Evolutionary conservation across 2,797 vertebrate genomes (phyloP).

Genomic region (Molossus molossus): DNA sequence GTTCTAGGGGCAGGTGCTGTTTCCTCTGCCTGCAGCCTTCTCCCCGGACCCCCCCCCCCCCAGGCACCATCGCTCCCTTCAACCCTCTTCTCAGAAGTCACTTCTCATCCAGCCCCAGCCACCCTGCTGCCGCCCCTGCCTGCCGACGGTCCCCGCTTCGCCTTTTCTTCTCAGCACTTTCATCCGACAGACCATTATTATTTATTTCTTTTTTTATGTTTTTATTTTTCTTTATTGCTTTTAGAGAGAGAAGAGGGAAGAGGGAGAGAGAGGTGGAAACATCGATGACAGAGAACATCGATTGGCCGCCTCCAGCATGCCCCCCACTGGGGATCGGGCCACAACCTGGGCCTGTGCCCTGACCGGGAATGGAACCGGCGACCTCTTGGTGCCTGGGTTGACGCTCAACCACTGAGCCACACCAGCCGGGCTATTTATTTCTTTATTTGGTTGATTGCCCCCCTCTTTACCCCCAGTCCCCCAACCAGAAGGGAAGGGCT

Average conservation of each 20-base stretch:
- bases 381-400: no score
- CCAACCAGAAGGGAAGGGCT: neutral
- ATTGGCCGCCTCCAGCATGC: no score
- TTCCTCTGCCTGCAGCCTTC: neutral
- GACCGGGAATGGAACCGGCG: no score
- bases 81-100: neutral
- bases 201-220: neutral
- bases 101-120: neutral
- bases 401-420: no score
- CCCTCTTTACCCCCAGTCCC: no score
- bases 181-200: neutral
- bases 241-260: no score
- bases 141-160: neutral
- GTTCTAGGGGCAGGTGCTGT: neutral
- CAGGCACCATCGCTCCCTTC: neutral
- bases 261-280: no score
- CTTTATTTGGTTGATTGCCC: neutral
- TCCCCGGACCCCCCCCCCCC: rapidly evolving
- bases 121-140: rapidly evolving
- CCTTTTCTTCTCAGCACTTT: neutral
- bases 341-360: no score
- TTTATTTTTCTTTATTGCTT: neutral
- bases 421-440: neutral
- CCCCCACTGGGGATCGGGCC: no score
- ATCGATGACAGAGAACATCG: no score